A percentile compares a stretch with the other conserved stretches of the same genome.
These are phyloP conservation scores for Polydesmus complanatus DNA, from an alignment of 2,888 invertebrate species.

Conservation along the genomic window DNA sequence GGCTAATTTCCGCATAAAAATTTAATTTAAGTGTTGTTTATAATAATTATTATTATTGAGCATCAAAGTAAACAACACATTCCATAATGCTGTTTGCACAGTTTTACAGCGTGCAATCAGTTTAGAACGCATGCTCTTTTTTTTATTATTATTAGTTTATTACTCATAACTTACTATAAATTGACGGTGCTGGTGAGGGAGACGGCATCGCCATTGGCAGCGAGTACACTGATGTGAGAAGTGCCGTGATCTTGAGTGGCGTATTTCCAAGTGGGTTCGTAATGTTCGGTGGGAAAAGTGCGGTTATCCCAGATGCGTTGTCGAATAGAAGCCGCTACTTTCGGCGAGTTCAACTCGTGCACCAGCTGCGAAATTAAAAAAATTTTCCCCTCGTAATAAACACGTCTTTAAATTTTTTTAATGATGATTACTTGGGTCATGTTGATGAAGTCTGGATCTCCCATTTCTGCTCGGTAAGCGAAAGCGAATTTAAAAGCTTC, in stretches of 20 bases:
- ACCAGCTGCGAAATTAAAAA: slow-evolving; percentile 42
- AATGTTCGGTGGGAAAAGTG: slow-evolving; percentile 54
- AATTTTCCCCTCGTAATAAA: not conserved
- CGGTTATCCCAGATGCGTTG: slow-evolving; percentile 46
- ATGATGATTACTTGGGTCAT: not conserved
- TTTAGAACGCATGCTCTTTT: too few species aligned
- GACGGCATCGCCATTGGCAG: slow-evolving; percentile 12
- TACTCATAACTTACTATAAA: slow-evolving; percentile 1
- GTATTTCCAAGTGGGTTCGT: slow-evolving; percentile 38
- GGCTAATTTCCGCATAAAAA: too few species aligned
- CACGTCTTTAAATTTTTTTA: slow-evolving; percentile 26
- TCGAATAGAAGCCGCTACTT: slow-evolving; percentile 42
- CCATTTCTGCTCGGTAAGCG: slow-evolving; percentile 67
- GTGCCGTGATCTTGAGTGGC: slow-evolving; percentile 8
- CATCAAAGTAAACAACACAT: too few species aligned
- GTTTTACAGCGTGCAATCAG: too few species aligned
- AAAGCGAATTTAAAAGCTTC: slow-evolving; percentile 88
- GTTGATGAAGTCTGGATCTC: slow-evolving; percentile 52
- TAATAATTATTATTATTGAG: too few species aligned
- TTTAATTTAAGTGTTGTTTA: not conserved
- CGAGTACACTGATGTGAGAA: slow-evolving; percentile 11
- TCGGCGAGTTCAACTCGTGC: slow-evolving; percentile 46
- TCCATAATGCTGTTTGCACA: too few species aligned
- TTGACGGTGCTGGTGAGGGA: slow-evolving; percentile 13
- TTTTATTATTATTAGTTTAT: too few species aligned